Evolutionary conservation across 2,113 vertebrate genomes (phyloP).

Genomic region (Paratilapia polleni): DNA sequence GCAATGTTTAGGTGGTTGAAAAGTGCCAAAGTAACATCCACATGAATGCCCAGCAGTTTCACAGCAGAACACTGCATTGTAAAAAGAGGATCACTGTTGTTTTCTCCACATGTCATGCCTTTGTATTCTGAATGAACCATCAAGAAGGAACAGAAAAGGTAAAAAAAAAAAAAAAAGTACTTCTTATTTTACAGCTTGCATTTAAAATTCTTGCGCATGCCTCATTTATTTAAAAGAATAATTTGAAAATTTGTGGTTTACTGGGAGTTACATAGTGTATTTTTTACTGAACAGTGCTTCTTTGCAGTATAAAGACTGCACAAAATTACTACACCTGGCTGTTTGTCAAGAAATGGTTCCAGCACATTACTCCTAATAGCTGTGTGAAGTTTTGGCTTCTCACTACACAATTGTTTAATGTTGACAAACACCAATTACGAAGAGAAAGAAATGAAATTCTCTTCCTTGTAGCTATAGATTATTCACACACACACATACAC

Average conservation of each 20-base stretch:
- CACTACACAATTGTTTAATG: neutral
- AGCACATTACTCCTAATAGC: neutral
- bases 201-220: neutral
- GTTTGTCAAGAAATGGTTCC: neutral
- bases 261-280: neutral
- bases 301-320: neutral
- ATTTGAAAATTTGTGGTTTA: neutral
- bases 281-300: neutral
- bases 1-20: neutral
- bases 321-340: neutral
- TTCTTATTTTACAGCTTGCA: neutral
- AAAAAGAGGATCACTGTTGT: neutral
- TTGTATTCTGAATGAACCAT: neutral
- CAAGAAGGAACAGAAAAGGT: neutral
- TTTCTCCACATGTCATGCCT: accelerated
- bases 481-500: neutral
- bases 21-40: neutral
- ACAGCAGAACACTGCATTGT: neutral
- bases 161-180: too few species aligned
- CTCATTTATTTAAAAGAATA: neutral
- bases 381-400: neutral
- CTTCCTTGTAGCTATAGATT: neutral
- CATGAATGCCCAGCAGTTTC: too few species aligned
- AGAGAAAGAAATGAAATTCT: neutral
- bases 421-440: neutral